phyloP scores from a whole-genome alignment of 2,888 invertebrate species.

The Laothoe populi region DNA sequence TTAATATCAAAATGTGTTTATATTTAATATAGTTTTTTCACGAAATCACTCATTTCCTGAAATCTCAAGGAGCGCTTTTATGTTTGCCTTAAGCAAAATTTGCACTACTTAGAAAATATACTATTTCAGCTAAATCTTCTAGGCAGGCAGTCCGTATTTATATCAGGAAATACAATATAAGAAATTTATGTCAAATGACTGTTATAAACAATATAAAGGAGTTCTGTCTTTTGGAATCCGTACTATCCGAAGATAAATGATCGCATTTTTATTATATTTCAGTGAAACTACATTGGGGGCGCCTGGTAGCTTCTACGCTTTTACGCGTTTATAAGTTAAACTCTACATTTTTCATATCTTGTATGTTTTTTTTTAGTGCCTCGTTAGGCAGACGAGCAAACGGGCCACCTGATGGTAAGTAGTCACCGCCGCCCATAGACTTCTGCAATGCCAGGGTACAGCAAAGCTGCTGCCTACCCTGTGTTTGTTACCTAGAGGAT shows the following conservation, averaged over 20 bases:
- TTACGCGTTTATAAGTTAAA: background rate
- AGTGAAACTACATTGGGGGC: background rate
- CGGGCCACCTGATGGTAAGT: no score
- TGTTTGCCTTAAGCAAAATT: background rate
- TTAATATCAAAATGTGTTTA: no score
- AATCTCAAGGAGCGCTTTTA: background rate
- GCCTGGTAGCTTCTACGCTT: background rate
- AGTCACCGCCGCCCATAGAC: no score
- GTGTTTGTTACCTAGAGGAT: no score
- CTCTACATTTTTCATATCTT: no score
- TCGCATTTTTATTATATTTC: conserved; percentile 7
- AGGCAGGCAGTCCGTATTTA: background rate
- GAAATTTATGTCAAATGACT: background rate
- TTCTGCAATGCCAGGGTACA: no score
- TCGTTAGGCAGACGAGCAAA: no score
- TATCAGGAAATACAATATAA: conserved; percentile 9
- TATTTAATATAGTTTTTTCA: background rate
- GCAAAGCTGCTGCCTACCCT: no score
- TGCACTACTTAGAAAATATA: background rate
- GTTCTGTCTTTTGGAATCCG: conserved; percentile 9
- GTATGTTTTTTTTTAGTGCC: no score
- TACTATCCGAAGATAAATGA: conserved; percentile 25
- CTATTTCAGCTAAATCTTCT: no score
- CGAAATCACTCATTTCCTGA: background rate
- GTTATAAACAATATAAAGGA: background rate